A percentile compares a stretch with the other conserved stretches of the same genome.
Conservation (phyloP, 2,888 invertebrate species). For the Tetheella fluctuosa region DNA sequence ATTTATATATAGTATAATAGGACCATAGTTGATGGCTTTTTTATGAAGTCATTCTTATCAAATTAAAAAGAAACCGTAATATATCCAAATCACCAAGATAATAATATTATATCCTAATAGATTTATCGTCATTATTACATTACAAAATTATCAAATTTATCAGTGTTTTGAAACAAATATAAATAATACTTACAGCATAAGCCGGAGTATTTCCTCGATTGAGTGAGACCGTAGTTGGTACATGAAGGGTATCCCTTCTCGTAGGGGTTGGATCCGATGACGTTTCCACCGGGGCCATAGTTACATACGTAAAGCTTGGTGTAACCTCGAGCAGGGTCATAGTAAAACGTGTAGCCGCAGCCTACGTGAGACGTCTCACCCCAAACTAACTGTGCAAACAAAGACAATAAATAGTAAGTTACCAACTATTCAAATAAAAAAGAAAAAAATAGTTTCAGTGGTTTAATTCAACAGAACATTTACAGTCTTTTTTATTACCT, state of each 20-base stretch:
- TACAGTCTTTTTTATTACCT: conserved; percentile 78
- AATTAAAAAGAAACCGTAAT: neutral
- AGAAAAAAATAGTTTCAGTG: neutral
- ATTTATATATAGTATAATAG: neutral
- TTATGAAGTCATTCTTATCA: neutral
- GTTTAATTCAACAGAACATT: conserved; percentile 20
- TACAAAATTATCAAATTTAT: neutral
- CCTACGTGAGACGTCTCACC: conserved; percentile 93
- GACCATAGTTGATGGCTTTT: neutral
- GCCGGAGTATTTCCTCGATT: conserved; percentile 89
- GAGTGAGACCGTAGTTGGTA: conserved; percentile 86
- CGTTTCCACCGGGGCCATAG: conserved; percentile 93
- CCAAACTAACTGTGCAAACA: conserved; percentile 90
- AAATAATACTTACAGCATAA: conserved; percentile 87
- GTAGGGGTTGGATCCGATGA: conserved; percentile 90
- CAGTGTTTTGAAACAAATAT: neutral
- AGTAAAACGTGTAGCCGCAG: conserved; percentile 94
- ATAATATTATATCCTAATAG: neutral
- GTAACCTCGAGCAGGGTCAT: conserved; percentile 88
- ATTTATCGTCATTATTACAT: neutral
- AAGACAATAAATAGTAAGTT: conserved; percentile 20
- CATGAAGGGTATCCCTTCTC: conserved; percentile 90
- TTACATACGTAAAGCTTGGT: conserved; percentile 94
- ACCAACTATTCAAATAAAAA: neutral
- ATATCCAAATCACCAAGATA: conserved; percentile 1